Base-by-base conservation (phyloP, 2,888 invertebrate genomes). In the Tetanocera ferruginea region DNA sequence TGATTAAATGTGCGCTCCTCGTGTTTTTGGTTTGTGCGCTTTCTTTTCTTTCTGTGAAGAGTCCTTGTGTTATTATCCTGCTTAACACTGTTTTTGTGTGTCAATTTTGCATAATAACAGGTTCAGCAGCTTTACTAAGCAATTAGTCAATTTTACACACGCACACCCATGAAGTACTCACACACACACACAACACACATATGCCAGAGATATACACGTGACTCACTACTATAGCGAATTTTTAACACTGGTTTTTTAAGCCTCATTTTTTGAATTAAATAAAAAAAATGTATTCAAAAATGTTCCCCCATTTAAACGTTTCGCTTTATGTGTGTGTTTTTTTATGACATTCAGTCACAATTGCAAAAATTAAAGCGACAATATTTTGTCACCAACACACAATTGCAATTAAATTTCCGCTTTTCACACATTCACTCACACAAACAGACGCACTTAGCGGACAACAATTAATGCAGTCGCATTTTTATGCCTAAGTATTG, bases 111-210 rank as follows among this genome's bases (percentile, higher is more conserved):
- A 8, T 23, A 37, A 57, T 34, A 77, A 74, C 66, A 75, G 69
- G 60, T 23, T 51, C 51, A 55, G 71, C 14, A 43, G 43, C 71
- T 55, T 76, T 57, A 72, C 57, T 64, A 76, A 66, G 76, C 76
- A 76, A 76, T 78, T 76, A 76, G 57, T 57, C 17, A 72, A 69
- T 73, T 73, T 67, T n/a, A 60, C 73, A 23, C 73, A 66, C 49
- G 67, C 34, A 66, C 37, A 66, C 37, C 52, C 4, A 64, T 60
- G 0, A 1, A 0, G 9, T 8, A 76, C 17, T 6, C 55, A 34
- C 51, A 49, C 49, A 69, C 11, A 31, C 51, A 62, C 43, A 23
- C 25, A 51, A 23, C 25, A 51, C 25, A 11, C 51, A 11, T 8
- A 55, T 31, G 25, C n/a, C 5, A 28, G 31, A 31, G 11, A 64